Base-by-base conservation (phyloP, 2,113 vertebrate genomes). In the Neofelis nebulosa region DNA sequence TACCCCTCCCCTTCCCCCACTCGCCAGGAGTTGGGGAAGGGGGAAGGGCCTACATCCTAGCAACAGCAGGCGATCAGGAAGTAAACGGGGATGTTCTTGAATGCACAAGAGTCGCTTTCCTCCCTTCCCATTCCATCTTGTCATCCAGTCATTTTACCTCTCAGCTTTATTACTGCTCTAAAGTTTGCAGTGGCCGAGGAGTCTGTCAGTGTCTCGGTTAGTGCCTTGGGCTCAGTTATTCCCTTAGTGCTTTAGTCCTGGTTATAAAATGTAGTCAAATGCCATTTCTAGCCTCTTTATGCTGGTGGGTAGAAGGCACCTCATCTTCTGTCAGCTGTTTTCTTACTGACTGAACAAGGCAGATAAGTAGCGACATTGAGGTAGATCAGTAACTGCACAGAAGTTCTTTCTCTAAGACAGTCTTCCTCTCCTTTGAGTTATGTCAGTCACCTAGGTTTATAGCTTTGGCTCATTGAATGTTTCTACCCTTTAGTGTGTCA, bases 391-490 rank as follows among this genome's bases (percentile, higher is more conserved):
- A 61, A 81, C 45, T 84, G 25, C 69, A 91, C 83, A 97, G 63
- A 93, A 66, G 66, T 80, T 91, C 11, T 57, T 85, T 94, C 38
- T 57, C 69, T 57, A 68, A 45, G 84, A 52, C 45, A 83, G 61
- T 74, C 27, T 65, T 38, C 38, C 36, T 84, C 7, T 11, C 48
- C 33, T 80, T 89, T 95, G 38, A 45, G 33, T 91, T 94, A 68
- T 27, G n/a, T 52, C 68, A 41, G 7, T 36, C 76, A 16, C 45
- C 52, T 96, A 78, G 41, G 25, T 96, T 81, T 92, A 36, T 38
- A 52, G 57, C 52, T 97, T 96, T 96, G 81, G 92, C n/a, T 91
- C 19, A 33, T 74, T 89, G 50, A 83, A 61, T 45, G 83, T 95
- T 63, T 91, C n/a, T 52, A 0, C 38, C 71, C 38, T 78, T 96